phyloP scores from a whole-genome alignment of 2,888 invertebrate genomes.

The Tholera decimalis region DNA sequence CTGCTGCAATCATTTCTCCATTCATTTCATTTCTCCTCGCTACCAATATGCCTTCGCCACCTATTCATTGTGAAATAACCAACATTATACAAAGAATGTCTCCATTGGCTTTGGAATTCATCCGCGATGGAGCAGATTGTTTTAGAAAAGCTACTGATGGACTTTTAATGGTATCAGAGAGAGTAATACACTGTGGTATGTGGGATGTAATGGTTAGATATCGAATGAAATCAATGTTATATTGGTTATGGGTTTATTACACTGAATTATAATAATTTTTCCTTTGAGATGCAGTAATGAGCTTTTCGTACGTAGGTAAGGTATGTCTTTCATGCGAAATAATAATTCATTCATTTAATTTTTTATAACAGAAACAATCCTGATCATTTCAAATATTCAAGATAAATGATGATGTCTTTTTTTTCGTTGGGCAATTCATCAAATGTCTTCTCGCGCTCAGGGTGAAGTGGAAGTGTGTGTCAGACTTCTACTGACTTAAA shows the following conservation, averaged over 20 bases:
- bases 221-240: constrained; percentile 22
- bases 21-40: constrained; percentile 8
- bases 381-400: too few species aligned
- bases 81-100: constrained; percentile 33
- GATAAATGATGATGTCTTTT: too few species aligned
- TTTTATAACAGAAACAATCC: too few species aligned
- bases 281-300: neutral
- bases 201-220: constrained; percentile 13
- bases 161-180: constrained; percentile 46
- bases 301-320: too few species aligned
- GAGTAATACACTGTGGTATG: constrained; percentile 27
- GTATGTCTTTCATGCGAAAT: too few species aligned
- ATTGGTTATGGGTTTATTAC: neutral
- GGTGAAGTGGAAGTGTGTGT: too few species aligned
- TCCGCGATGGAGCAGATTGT: constrained; percentile 23
- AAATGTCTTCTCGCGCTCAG: too few species aligned
- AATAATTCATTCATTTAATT: too few species aligned
- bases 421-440: too few species aligned
- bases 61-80: constrained; percentile 40
- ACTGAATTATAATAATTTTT: neutral
- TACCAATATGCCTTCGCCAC: neutral
- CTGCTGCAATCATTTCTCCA: too few species aligned
- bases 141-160: constrained; percentile 59
- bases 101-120: constrained; percentile 19
- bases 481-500: too few species aligned